These are phyloP conservation scores for Grallaria varia DNA, from an alignment of 2,113 vertebrate genomes.

Conservation along the genomic window DNA sequence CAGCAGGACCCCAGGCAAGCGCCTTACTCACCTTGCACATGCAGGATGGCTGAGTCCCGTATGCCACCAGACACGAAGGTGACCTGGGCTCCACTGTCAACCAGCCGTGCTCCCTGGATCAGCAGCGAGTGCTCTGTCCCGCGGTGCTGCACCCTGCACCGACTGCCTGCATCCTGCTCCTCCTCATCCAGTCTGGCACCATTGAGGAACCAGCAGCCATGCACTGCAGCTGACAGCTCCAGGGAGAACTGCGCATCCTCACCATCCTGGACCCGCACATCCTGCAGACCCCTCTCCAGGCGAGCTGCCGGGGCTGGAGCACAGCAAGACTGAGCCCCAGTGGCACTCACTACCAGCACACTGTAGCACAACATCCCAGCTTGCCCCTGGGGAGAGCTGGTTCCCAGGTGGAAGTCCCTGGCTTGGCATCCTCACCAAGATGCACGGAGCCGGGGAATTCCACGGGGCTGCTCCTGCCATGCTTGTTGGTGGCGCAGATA, in stretches of 20 bases:
- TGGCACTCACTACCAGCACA: neutral
- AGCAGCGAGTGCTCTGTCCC: conserved; percentile 83
- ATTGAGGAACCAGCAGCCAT: conserved; percentile 87
- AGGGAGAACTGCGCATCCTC: conserved; percentile 86
- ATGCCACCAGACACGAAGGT: conserved; percentile 85
- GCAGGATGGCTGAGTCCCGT: conserved; percentile 83
- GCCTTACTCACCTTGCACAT: conserved; percentile 83
- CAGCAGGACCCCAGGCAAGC: fast-evolving
- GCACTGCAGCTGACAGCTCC: conserved; percentile 84
- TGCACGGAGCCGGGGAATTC: conserved; percentile 88
- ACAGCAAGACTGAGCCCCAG: neutral
- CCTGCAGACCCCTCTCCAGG: conserved; percentile 85
- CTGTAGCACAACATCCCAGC: neutral
- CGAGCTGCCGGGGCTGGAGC: conserved; percentile 84
- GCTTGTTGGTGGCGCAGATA: conserved; percentile 85
- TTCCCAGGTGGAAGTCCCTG: neutral
- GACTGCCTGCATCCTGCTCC: conserved; percentile 68
- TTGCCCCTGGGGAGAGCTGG: neutral
- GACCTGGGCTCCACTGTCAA: conserved; percentile 83
- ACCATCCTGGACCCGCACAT: conserved; percentile 77
- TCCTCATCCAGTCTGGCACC: conserved; percentile 77
- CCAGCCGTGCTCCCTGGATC: conserved; percentile 75
- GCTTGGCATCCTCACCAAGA: conserved; percentile 76
- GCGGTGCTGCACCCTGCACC: conserved; percentile 68
- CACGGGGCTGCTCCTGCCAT: conserved; percentile 86